A percentile compares a stretch with the other conserved stretches of the same genome.
Evolutionary conservation across 2,113 vertebrate species (phyloP).

Genomic region (Camelus dromedarius): DNA sequence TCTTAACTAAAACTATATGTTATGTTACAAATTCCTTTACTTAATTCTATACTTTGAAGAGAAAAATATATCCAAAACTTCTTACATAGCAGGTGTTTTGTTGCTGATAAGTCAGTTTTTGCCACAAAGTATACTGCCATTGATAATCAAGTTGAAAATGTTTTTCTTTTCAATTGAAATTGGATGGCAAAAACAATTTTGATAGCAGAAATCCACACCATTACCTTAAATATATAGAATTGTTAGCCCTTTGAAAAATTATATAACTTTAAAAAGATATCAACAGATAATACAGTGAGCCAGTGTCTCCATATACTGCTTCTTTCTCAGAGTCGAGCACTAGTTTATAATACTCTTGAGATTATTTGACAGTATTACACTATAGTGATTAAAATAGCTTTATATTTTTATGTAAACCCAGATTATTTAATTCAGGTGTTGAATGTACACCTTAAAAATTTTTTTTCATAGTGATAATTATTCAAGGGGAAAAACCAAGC

Average conservation of each 20-base stretch:
- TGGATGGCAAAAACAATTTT: constrained; percentile 55
- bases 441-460: background rate
- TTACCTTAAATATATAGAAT: constrained; percentile 53
- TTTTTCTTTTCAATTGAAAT: constrained; percentile 68
- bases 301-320: background rate
- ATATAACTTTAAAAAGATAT: constrained; percentile 41
- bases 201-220: constrained; percentile 28
- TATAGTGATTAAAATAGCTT: constrained; percentile 41
- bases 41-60: constrained; percentile 58
- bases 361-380: background rate
- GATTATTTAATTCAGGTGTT: constrained; percentile 43
- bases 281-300: background rate
- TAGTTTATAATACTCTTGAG: constrained; percentile 26
- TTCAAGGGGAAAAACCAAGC: background rate
- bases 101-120: constrained; percentile 74
- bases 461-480: constrained; percentile 47
- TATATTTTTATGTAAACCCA: constrained; percentile 27
- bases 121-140: constrained; percentile 43
- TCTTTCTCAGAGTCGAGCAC: background rate
- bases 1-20: constrained; percentile 47
- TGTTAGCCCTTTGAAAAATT: constrained; percentile 36
- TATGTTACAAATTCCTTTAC: constrained; percentile 43
- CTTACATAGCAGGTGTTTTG: constrained; percentile 66
- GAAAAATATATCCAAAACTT: constrained; percentile 55
- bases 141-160: constrained; percentile 69